Base-by-base conservation (phyloP, 1,140 invertebrate genomes). In the Habropoda laboriosa region DNA sequence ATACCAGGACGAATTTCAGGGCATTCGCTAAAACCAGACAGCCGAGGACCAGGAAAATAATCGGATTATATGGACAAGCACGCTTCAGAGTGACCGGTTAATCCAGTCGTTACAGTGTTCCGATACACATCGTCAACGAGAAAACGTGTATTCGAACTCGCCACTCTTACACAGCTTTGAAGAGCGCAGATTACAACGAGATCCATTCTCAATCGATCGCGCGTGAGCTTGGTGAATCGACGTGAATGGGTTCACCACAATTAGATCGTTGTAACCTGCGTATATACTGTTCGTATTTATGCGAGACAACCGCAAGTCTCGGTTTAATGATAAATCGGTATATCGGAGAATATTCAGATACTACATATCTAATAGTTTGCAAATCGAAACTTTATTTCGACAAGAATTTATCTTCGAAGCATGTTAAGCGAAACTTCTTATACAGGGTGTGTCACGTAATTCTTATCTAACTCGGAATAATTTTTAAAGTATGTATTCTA, bases 21-120 rank as follows among this genome's bases (percentile, higher is more conserved):
- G 45, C 60, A 61, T 49, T 80, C n/a, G 61, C 72, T 76, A 60
- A 68, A 67, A 80, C 55, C 72, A 32, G 35, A 61, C 70, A 16
- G 32, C 49, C 38, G 30, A 53, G 61, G 12, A 76, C 64, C 42
- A 76, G 72, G 72, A 80, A 80, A 76, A 80, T 80, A 80, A 80
- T 76, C 53, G 63, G 21, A 80, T 80, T 80, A 80, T 76, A 61
- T 55, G 60, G 49, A 30, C 68, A 55, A 74, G 24, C 47, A 45
- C 49, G 68, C 30, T 74, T 74, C 30, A 55, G 60, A 64, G 53
- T 63, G 70, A 42, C 47, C 27, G 47, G 27, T 79, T 55, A 74
- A 79, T 77, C 40, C 35, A 58, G 32, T 77, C 64, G 64, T 58
- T 75, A 75, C 60, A 53, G 51, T 40, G 63, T 51, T 42, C 53